Evolutionary conservation across 2,113 vertebrate genomes (phyloP).

Genomic region (Bettongia penicillata): DNA sequence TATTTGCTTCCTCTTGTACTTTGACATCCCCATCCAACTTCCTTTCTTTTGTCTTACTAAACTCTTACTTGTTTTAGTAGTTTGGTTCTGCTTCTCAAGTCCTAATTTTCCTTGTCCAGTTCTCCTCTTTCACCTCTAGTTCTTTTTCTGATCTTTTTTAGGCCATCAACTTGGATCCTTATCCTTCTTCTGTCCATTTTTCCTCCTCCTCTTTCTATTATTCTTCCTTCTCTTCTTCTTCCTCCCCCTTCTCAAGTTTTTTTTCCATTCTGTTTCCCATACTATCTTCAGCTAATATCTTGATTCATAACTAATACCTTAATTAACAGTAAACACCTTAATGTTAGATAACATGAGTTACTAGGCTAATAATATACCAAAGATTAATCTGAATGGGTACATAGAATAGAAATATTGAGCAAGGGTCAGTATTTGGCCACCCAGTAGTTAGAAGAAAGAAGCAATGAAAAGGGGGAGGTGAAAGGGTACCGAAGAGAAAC

Average conservation of each 20-base stretch:
- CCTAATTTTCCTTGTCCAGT: background rate
- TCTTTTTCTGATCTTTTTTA: background rate
- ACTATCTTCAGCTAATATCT: background rate
- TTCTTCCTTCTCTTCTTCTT: background rate
- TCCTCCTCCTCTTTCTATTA: background rate
- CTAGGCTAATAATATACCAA: too few species aligned
- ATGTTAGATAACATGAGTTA: too few species aligned
- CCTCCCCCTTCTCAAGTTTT: background rate
- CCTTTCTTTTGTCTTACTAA: too few species aligned
- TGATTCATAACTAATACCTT: too few species aligned
- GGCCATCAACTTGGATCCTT: background rate
- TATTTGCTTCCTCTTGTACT: background rate
- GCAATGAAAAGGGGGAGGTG: background rate
- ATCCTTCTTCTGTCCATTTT: too few species aligned
- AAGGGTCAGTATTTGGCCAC: too few species aligned
- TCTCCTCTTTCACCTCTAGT: background rate
- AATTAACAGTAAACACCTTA: too few species aligned
- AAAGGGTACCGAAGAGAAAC: background rate
- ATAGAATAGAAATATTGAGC: too few species aligned
- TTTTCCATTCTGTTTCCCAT: background rate
- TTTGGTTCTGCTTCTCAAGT: background rate
- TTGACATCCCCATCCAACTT: background rate
- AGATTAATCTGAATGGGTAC: too few species aligned
- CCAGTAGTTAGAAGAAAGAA: background rate
- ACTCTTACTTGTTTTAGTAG: too few species aligned